Evolutionary conservation across 2,113 vertebrate species (phyloP).

Genomic region (Sander vitreus): DNA sequence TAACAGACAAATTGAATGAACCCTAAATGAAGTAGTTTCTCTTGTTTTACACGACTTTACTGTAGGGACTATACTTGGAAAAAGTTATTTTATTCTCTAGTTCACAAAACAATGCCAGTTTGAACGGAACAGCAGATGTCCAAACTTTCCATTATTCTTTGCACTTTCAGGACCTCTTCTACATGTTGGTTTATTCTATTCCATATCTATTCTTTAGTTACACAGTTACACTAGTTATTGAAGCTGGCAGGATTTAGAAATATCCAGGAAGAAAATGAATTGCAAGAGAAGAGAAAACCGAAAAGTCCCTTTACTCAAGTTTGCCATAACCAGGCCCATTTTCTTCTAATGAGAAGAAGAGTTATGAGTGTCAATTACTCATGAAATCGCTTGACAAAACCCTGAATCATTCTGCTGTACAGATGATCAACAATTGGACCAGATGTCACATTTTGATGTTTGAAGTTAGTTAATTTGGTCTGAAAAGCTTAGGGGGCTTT

Average conservation of each 20-base stretch:
- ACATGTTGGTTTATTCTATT: background rate
- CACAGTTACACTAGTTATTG: background rate
- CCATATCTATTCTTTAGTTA: background rate
- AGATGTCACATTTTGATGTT: background rate
- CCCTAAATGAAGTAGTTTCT: background rate
- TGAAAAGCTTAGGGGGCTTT: too few species aligned
- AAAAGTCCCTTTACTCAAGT: background rate
- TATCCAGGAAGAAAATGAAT: too few species aligned
- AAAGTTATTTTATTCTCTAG: background rate
- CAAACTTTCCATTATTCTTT: background rate
- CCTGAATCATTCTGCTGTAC: background rate
- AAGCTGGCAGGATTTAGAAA: background rate
- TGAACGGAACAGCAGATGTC: background rate
- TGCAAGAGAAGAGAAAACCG: background rate
- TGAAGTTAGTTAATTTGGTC: too few species aligned
- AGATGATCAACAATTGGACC: background rate
- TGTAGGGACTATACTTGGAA: background rate
- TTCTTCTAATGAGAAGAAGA: background rate
- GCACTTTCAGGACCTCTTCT: too few species aligned
- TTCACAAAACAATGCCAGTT: background rate
- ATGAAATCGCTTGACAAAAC: background rate
- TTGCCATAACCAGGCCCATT: background rate
- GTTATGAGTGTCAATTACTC: background rate
- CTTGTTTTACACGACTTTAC: background rate
- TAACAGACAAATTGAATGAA: background rate